Evolutionary conservation across 1,140 invertebrate species (phyloP).

Genomic region (Sitobion miscanthi): DNA sequence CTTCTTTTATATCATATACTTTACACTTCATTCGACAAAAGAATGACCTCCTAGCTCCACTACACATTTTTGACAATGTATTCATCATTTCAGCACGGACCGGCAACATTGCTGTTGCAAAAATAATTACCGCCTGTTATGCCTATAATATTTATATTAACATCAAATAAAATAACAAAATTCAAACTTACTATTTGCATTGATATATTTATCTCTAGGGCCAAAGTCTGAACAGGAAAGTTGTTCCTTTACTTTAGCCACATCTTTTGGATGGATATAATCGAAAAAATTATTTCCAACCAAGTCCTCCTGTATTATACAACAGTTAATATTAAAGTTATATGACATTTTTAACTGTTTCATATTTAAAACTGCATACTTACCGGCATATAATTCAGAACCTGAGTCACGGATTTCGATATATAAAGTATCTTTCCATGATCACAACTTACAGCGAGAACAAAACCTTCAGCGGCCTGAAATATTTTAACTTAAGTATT

Average conservation of each 20-base stretch:
- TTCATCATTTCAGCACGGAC: constrained; percentile 85
- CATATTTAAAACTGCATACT: constrained; percentile 50
- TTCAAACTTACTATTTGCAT: constrained; percentile 82
- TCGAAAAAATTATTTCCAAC: constrained; percentile 94
- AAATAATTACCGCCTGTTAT: background rate
- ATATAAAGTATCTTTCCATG: constrained; percentile 88
- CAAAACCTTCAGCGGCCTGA: constrained; percentile 86
- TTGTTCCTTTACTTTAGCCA: constrained; percentile 94
- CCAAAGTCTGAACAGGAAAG: constrained; percentile 88
- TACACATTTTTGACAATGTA: constrained; percentile 77
- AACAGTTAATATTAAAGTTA: background rate
- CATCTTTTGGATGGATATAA: constrained; percentile 92
- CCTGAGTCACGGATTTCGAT: constrained; percentile 85
- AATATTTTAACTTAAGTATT: background rate
- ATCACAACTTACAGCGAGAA: constrained; percentile 93
- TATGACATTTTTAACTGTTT: background rate
- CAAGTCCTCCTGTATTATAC: constrained; percentile 74
- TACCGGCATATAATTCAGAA: constrained; percentile 86
- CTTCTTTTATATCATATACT: constrained; percentile 72
- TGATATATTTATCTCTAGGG: constrained; percentile 86
- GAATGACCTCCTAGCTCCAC: constrained; percentile 88
- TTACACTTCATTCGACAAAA: constrained; percentile 93
- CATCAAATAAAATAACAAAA: background rate
- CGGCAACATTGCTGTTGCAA: constrained; percentile 81
- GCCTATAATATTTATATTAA: background rate